Conservation (phyloP, 2,797 vertebrate genomes). For the Poeciliopsis paucimaculata region DNA sequence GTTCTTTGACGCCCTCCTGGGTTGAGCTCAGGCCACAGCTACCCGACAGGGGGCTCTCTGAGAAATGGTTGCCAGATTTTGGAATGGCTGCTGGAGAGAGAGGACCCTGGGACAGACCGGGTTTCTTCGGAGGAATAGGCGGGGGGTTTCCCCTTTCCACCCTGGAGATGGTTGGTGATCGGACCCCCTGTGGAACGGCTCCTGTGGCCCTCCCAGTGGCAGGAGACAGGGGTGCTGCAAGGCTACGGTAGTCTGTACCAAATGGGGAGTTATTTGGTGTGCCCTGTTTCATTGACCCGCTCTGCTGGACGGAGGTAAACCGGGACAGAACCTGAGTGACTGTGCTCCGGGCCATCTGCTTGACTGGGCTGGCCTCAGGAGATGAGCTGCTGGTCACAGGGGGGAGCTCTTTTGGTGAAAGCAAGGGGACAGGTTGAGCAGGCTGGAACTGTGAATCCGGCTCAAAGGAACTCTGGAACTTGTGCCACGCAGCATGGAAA, state of each 20-base stretch:
- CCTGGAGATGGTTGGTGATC: constrained; percentile 89
- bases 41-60: constrained; percentile 78
- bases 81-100: constrained; percentile 78
- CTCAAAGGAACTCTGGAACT: constrained; percentile 89
- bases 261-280: constrained; percentile 87
- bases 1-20: constrained; percentile 89
- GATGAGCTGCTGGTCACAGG: constrained; percentile 67
- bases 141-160: constrained; percentile 93
- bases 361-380: constrained; percentile 83
- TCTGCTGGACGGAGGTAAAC: constrained; percentile 87
- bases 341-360: constrained; percentile 92
- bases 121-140: constrained; percentile 97
- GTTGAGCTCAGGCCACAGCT: constrained; percentile 84
- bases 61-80: constrained; percentile 76
- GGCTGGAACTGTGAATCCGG: constrained; percentile 84
- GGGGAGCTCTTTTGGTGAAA: constrained; percentile 56
- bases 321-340: constrained; percentile 94
- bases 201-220: constrained; percentile 83
- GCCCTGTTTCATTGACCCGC: constrained; percentile 77
- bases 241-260: constrained; percentile 86
- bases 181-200: constrained; percentile 83
- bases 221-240: constrained; percentile 82
- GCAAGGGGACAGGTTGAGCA: constrained; percentile 73
- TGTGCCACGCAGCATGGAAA: constrained; percentile 94
- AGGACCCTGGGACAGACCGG: constrained; percentile 89